Evolutionary conservation across 37 sponge, comb jelly and placozoan species (phyloP).

Genomic region (Mnemiopsis leidyi): DNA sequence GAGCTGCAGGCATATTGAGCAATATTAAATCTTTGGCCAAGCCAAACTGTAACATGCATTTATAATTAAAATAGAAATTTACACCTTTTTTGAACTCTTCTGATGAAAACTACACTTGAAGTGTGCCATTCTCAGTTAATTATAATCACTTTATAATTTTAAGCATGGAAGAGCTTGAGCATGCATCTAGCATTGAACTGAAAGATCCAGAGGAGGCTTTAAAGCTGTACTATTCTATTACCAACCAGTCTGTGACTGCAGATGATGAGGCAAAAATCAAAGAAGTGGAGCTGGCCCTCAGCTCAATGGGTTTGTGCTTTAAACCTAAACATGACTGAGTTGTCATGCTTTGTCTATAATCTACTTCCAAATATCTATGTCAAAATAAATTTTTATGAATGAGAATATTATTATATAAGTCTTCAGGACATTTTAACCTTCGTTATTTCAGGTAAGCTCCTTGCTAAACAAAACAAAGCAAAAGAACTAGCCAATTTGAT

Average conservation of each 20-base stretch:
- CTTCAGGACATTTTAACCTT: not conserved
- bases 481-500: slow-evolving; percentile 83
- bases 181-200: not conserved
- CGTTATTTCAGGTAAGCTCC: slow-evolving; percentile 36
- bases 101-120: too few relatives aligned
- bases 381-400: too few relatives aligned
- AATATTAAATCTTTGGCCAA: too few relatives aligned
- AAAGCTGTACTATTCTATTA: slow-evolving; percentile 23
- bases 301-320: not conserved
- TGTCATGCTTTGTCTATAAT: too few relatives aligned
- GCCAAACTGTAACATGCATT: too few relatives aligned
- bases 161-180: slow-evolving; percentile 44
- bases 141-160: not conserved
- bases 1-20: too few relatives aligned
- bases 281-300: slow-evolving; percentile 8
- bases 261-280: slow-evolving; percentile 52
- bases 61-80: too few relatives aligned
- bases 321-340: too few relatives aligned
- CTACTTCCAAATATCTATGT: too few relatives aligned
- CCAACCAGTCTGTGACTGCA: slow-evolving; percentile 36
- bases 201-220: slow-evolving; percentile 40
- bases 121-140: too few relatives aligned
- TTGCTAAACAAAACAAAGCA: not conserved
- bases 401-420: not conserved
- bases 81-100: too few relatives aligned